Evolutionary conservation across 2,797 vertebrate species (phyloP).

Genomic region (Sebastes matsubarae): DNA sequence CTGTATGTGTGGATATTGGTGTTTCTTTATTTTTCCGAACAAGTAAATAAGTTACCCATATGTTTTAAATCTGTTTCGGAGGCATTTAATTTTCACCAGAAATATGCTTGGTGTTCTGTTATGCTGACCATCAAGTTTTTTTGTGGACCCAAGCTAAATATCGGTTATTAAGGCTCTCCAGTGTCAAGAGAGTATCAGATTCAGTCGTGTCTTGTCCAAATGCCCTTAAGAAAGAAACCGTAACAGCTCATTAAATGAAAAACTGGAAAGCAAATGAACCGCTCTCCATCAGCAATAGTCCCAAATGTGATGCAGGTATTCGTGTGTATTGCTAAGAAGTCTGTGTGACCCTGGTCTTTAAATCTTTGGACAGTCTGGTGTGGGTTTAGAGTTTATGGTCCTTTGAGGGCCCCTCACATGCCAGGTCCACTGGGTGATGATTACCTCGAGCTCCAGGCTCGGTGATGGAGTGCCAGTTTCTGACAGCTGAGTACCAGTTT

Average conservation of each 20-base stretch:
- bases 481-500: conserved; percentile 44
- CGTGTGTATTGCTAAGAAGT: not conserved
- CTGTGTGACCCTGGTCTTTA: conserved; percentile 9
- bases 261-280: conserved; percentile 1
- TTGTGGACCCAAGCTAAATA: not conserved
- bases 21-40: not conserved
- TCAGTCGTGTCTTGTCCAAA: not conserved
- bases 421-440: conserved; percentile 49
- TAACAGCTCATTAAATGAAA: conserved; percentile 10
- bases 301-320: conserved; percentile 29
- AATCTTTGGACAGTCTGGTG: conserved; percentile 13
- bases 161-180: not conserved
- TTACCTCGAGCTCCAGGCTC: conserved; percentile 33
- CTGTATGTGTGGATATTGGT: not conserved
- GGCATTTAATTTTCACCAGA: conserved; percentile 13
- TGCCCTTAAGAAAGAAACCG: not conserved
- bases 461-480: conserved; percentile 40
- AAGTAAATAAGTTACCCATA: conserved; percentile 3
- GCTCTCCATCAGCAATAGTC: conserved; percentile 3
- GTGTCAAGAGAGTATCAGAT: not conserved
- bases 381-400: conserved; percentile 35
- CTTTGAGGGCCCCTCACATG: conserved; percentile 41
- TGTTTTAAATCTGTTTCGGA: conserved; percentile 28
- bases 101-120: conserved; percentile 6
- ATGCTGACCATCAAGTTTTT: not conserved